These are phyloP conservation scores for Burhinus oedicnemus DNA, from an alignment of 2,113 vertebrate genomes.

Conservation along the genomic window DNA sequence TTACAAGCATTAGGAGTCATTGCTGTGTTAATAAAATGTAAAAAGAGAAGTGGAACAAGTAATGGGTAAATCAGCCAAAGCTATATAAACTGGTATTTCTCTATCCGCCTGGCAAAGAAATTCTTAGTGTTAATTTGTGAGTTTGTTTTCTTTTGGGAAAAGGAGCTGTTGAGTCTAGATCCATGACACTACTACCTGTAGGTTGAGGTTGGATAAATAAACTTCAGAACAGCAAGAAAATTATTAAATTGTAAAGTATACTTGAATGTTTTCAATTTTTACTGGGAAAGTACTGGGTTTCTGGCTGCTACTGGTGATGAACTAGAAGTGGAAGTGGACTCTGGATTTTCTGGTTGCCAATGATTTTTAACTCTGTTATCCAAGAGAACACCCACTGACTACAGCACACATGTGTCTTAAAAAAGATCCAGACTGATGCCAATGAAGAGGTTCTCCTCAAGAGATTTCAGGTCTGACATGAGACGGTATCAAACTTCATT, in stretches of 20 bases:
- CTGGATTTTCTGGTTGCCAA: background rate
- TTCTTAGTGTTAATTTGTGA: background rate
- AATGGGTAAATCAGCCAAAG: background rate
- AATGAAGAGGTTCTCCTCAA: background rate
- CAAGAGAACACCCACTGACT: background rate
- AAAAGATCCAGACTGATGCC: background rate
- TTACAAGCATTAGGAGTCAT: background rate
- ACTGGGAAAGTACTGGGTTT: background rate
- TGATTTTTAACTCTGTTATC: background rate
- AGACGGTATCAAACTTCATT: background rate
- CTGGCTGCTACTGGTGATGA: background rate
- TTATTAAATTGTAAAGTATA: background rate
- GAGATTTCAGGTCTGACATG: background rate
- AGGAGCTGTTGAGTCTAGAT: background rate
- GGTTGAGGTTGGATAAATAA: background rate
- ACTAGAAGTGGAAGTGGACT: background rate
- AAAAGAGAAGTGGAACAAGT: background rate
- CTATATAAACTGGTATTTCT: background rate
- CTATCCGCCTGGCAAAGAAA: too few species aligned
- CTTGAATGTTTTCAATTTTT: background rate
- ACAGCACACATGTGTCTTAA: background rate
- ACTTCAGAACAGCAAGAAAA: background rate
- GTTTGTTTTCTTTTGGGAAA: background rate
- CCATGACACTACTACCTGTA: background rate
- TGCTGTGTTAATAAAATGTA: background rate